Base-by-base conservation (phyloP, 2,113 vertebrate genomes). In the Brachypodius melanocephalos region DNA sequence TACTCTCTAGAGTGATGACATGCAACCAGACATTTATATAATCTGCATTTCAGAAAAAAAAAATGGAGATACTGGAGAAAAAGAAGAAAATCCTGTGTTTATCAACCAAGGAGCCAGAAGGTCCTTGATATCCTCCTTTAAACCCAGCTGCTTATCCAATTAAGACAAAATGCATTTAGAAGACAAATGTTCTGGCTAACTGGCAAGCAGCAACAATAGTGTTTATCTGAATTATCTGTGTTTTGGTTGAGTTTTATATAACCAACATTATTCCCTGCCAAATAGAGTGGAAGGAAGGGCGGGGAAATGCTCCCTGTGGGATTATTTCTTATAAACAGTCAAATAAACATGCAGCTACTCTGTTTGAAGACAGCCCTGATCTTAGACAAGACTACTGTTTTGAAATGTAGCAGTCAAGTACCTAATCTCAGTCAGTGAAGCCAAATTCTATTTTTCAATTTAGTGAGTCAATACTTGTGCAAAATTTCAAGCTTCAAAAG, bases 141-240 rank as follows among this genome's bases (percentile, higher is more conserved):
- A 89, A 88, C 32, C n/a, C 93, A 96, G 79, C 61, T 94, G 85
- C 88, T 96, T 93, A 94, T 84, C 36, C 57, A 85, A 93, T 93
- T 93, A 96, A 88, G 79, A 80, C 67, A 91, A 96, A 95, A 88
- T 45, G 6, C 65, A 90, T 93, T 90, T 77, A 74, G 68, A 88
- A 94, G 61, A 94, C 48, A 86, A 88, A 90, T 48, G 45, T 59
- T 77, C 85, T 83, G 75, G 49, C 71, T 80, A 88, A 83, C 36
- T 83, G 88, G 82, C 82, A 96, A 88, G 65, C 34, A 88, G 78
- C 78, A 96, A 85, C 63, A 79, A 83, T 45, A 90, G 55, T 69
- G 65, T 92, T 96, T 87, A 90, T 86, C 86, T 52, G 79, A 88
- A 88, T 94, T 95, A 93, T 94, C 94, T 78, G 21, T 91, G 63